A percentile compares a stretch with the other conserved stretches of the same genome.
Conservation (phyloP, 1,140 invertebrate species). For the Asbolus verrucosus region DNA sequence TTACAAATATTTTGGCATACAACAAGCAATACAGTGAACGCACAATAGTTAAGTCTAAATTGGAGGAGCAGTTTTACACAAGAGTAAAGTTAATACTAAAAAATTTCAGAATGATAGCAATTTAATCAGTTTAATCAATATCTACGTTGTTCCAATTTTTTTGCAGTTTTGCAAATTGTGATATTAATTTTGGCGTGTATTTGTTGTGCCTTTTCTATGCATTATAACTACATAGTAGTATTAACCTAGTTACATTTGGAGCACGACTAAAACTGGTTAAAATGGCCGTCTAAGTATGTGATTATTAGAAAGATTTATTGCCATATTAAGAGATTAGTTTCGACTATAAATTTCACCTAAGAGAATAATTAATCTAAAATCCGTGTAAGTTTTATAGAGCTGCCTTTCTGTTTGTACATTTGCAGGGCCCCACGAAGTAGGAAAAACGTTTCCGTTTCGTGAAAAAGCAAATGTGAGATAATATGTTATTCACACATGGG, state of each 20-base stretch:
- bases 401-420: not conserved
- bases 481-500: not conserved
- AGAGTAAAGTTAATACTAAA: too few species aligned
- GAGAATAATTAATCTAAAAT: slow-evolving; percentile 38
- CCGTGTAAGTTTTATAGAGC: not conserved
- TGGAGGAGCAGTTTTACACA: too few species aligned
- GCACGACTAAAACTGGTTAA: slow-evolving; percentile 27
- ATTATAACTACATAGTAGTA: slow-evolving; percentile 19
- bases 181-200: slow-evolving; percentile 27
- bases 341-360: slow-evolving; percentile 36
- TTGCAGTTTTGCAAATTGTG: not conserved
- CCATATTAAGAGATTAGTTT: slow-evolving; percentile 42
- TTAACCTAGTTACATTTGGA: slow-evolving; percentile 30
- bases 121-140: too few species aligned
- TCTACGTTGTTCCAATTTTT: too few species aligned
- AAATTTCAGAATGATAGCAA: too few species aligned
- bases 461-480: not conserved
- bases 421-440: not conserved
- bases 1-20: too few species aligned
- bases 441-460: not conserved
- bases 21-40: too few species aligned
- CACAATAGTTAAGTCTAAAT: too few species aligned
- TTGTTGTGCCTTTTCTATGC: slow-evolving; percentile 16
- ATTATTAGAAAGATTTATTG: slow-evolving; percentile 45
- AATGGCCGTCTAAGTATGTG: slow-evolving; percentile 40